These are phyloP conservation scores for Microdon myrmicae DNA, from an alignment of 2,888 invertebrate species.

Conservation along the genomic window DNA sequence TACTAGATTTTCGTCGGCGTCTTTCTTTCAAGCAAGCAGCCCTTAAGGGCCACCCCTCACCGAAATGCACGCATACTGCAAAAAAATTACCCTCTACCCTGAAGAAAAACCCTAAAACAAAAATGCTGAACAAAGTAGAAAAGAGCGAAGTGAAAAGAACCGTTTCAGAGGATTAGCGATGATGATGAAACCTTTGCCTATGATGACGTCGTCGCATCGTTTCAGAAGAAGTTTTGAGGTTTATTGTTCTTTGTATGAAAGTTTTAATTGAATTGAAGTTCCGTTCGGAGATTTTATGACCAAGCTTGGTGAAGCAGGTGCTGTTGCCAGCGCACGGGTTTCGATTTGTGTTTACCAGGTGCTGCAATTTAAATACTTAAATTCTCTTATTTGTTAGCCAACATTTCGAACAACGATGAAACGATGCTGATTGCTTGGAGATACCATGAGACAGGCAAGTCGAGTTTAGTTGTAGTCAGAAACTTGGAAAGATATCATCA, in stretches of 20 bases:
- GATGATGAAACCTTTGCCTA: too few relatives aligned
- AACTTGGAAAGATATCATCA: too few relatives aligned
- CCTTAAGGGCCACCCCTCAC: too few relatives aligned
- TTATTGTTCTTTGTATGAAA: slow-evolving; percentile 48
- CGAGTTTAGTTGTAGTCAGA: too few relatives aligned
- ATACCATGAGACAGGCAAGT: too few relatives aligned
- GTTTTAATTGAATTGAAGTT: slow-evolving; percentile 52
- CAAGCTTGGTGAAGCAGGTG: slow-evolving; percentile 47
- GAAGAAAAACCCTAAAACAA: too few relatives aligned
- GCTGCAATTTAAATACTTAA: slow-evolving; percentile 50
- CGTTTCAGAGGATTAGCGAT: too few relatives aligned
- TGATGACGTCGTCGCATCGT: slow-evolving; percentile 20
- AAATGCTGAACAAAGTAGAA: too few relatives aligned
- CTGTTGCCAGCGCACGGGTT: slow-evolving; percentile 23
- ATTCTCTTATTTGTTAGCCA: neutral
- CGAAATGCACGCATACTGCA: too few relatives aligned
- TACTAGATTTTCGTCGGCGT: slow-evolving; percentile 18
- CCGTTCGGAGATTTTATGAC: slow-evolving; percentile 45
- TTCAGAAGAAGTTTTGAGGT: slow-evolving; percentile 20
- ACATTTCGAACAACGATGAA: too few relatives aligned
- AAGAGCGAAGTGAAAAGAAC: too few relatives aligned
- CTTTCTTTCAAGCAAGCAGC: slow-evolving; percentile 31
- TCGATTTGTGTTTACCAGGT: slow-evolving; percentile 47
- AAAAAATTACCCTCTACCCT: too few relatives aligned
- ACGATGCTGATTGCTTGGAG: slow-evolving; percentile 25